Evolutionary conservation across 2,888 invertebrate genomes (phyloP).

Genomic region (Arge pagana): DNA sequence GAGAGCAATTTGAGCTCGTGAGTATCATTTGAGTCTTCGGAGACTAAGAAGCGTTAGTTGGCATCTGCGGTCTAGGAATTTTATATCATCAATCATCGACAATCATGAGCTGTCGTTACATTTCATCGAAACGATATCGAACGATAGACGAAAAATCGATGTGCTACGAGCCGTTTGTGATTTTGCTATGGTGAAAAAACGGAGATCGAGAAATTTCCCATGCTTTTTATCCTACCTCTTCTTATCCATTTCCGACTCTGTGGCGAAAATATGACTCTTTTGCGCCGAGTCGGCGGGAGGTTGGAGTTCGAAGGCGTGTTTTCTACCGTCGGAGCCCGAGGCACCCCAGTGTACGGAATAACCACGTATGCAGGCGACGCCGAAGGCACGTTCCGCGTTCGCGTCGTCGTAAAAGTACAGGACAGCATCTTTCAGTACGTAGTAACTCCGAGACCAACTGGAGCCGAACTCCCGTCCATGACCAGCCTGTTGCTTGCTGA

Average conservation of each 20-base stretch:
- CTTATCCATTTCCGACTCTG: slow-evolving; percentile 93
- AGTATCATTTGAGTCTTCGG: no score
- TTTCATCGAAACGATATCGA: no score
- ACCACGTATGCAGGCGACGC: slow-evolving; percentile 92
- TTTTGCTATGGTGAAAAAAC: slow-evolving; percentile 9
- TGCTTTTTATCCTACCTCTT: slow-evolving; percentile 71
- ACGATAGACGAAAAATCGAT: no score
- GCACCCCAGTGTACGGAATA: slow-evolving; percentile 86
- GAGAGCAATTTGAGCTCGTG: no score
- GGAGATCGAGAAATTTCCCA: slow-evolving; percentile 8
- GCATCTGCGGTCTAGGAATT: no score
- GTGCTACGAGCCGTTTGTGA: no score
- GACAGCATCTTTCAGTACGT: slow-evolving; percentile 93
- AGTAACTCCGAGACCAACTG: slow-evolving; percentile 91
- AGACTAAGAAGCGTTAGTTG: no score
- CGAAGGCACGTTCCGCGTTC: slow-evolving; percentile 85
- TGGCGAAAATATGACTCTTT: slow-evolving; percentile 88
- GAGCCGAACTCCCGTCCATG: slow-evolving; percentile 70
- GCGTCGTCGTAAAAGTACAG: slow-evolving; percentile 91
- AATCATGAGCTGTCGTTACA: no score
- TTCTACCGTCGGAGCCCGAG: slow-evolving; percentile 76
- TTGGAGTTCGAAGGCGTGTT: slow-evolving; percentile 88
- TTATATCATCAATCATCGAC: no score
- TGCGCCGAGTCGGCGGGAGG: slow-evolving; percentile 87
- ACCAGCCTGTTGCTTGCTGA: slow-evolving; percentile 72